phyloP scores from a whole-genome alignment of 2,888 invertebrate species.

The Amiota communis region DNA sequence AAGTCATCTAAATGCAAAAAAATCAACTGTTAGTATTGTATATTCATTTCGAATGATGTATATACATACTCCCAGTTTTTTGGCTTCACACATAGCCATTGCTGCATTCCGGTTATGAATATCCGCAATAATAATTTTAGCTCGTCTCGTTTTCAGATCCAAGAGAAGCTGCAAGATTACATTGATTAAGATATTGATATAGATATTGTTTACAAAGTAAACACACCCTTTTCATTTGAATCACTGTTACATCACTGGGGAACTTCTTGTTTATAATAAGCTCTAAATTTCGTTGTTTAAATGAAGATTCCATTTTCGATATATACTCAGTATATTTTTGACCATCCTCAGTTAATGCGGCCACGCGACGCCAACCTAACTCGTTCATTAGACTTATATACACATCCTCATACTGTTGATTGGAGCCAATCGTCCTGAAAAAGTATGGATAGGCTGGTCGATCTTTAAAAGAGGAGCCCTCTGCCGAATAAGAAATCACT shows the following conservation, averaged over 20 bases:
- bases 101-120: constrained; percentile 83
- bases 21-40: neutral
- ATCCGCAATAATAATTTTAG: constrained; percentile 86
- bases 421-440: constrained; percentile 86
- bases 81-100: constrained; percentile 87
- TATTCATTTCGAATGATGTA: neutral
- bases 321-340: constrained; percentile 86
- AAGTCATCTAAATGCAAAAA: constrained; percentile 78
- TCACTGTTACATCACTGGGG: constrained; percentile 76
- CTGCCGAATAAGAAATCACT: constrained; percentile 85
- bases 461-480: constrained; percentile 82
- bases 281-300: constrained; percentile 78
- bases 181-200: no score
- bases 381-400: constrained; percentile 78
- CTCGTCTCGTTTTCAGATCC: constrained; percentile 79
- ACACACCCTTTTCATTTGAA: constrained; percentile 77
- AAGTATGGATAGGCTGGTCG: constrained; percentile 83
- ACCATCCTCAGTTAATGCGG: constrained; percentile 85
- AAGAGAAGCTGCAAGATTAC: constrained; percentile 76
- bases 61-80: constrained; percentile 60
- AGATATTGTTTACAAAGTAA: neutral
- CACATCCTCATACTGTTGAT: constrained; percentile 77
- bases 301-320: constrained; percentile 79
- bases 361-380: constrained; percentile 81
- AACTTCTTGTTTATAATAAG: constrained; percentile 82